phyloP scores from a whole-genome alignment of 2,888 invertebrate species.

The Leptopterna dolabrata region DNA sequence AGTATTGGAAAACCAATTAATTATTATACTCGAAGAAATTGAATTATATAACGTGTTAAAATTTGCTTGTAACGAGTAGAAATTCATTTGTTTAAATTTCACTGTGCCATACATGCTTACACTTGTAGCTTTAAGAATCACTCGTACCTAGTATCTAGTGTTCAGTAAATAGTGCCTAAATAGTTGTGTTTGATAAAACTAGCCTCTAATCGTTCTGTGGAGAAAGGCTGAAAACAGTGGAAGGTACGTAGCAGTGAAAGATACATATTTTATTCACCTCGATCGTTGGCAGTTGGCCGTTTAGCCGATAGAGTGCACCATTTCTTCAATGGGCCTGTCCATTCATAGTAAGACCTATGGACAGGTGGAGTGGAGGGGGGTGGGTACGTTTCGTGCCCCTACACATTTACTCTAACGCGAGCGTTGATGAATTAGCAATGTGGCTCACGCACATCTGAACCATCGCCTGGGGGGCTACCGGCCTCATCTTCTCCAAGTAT shows the following conservation, averaged over 20 bases:
- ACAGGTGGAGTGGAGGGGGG: not conserved
- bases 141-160: no score
- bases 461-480: not conserved
- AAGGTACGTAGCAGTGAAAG: not conserved
- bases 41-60: no score
- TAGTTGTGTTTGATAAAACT: no score
- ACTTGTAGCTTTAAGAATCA: no score
- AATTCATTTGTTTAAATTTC: no score
- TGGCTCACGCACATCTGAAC: conserved; percentile 47
- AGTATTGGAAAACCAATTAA: no score
- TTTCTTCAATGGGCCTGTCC: conserved; percentile 23
- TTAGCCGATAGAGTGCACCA: conserved; percentile 23
- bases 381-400: conserved; percentile 40
- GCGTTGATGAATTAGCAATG: conserved; percentile 52
- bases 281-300: not conserved
- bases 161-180: no score
- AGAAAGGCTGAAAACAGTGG: no score
- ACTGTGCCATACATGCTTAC: no score
- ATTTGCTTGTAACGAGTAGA: no score
- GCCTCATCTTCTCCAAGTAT: not conserved
- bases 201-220: no score
- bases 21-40: no score
- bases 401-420: conserved; percentile 48
- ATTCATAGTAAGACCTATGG: conserved; percentile 1
- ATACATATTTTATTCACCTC: not conserved